These are phyloP conservation scores for Bathynomus jamesi DNA, from an alignment of 1,140 invertebrate species.

Conservation along the genomic window DNA sequence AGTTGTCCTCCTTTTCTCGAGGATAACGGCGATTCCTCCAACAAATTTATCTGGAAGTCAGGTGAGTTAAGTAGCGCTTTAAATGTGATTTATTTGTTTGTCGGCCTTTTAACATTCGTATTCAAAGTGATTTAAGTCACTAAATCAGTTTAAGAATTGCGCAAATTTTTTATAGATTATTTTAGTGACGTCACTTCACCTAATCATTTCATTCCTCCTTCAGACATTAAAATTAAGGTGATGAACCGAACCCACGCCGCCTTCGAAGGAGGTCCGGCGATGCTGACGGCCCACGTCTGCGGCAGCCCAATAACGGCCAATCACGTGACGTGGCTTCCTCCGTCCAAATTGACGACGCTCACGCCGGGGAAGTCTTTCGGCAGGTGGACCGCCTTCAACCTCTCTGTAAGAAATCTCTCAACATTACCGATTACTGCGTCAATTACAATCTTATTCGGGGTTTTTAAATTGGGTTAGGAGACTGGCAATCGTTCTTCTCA, in stretches of 20 bases:
- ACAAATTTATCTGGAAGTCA: not conserved
- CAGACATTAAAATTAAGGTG: not conserved
- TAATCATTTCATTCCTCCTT: not conserved
- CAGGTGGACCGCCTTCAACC: not conserved
- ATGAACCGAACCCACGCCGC: not conserved
- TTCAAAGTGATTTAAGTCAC: not conserved
- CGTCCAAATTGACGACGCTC: not conserved
- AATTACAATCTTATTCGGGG: too few relatives aligned
- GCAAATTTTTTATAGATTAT: not conserved
- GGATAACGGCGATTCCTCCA: not conserved
- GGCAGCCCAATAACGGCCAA: not conserved
- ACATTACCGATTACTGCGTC: too few relatives aligned
- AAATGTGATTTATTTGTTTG: not conserved
- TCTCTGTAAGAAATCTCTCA: not conserved
- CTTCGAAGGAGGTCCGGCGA: not conserved
- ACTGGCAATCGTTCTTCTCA: too few relatives aligned
- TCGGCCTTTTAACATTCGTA: not conserved
- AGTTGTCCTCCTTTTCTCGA: not conserved
- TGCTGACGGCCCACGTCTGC: not conserved
- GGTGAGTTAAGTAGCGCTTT: constrained; percentile 40
- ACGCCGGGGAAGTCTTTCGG: not conserved
- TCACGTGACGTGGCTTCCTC: not conserved
- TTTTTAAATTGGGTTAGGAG: too few relatives aligned
- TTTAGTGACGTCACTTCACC: not conserved
- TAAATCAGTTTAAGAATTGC: not conserved